Conservation (phyloP, 2,797 vertebrate genomes). For the Chloroceryle amazona region DNA sequence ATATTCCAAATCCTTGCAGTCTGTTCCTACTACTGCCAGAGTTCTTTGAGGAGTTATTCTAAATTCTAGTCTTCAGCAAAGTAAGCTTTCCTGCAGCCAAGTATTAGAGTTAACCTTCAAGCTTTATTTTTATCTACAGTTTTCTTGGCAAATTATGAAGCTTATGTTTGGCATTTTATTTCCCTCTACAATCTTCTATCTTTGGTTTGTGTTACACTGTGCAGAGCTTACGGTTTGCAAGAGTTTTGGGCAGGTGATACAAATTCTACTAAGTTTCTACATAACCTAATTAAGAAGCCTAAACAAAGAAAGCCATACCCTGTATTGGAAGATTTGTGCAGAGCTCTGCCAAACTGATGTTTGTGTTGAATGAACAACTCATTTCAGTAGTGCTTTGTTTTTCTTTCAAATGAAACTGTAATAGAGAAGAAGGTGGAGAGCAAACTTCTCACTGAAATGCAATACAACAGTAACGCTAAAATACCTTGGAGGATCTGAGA, state of each 20-base stretch:
- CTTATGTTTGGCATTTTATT: constrained; percentile 45
- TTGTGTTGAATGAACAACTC: background rate
- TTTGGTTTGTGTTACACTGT: constrained; percentile 44
- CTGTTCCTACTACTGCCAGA: background rate
- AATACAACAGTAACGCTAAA: background rate
- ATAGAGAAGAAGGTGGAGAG: constrained; percentile 4
- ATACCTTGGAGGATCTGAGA: background rate
- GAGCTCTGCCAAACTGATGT: background rate
- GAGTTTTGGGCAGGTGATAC: background rate
- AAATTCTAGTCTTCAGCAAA: constrained; percentile 37
- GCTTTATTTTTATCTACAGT: constrained; percentile 70
- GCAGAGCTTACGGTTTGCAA: constrained; percentile 24
- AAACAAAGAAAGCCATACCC: background rate
- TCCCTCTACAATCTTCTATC: constrained; percentile 17
- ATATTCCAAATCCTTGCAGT: background rate
- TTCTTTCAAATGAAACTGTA: constrained; percentile 21
- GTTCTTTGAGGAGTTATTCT: constrained; percentile 49
- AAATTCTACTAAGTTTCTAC: constrained; percentile 24
- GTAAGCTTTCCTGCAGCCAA: constrained; percentile 57
- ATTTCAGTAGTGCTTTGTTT: constrained; percentile 35
- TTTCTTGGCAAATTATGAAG: constrained; percentile 60
- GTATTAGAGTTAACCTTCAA: constrained; percentile 25
- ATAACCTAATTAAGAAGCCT: constrained; percentile 18
- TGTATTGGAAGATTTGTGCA: background rate
- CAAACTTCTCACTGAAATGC: background rate